Evolutionary conservation across 2,797 vertebrate species (phyloP), one percentile per base, ranked within the genome.

Genomic region (Gallirallus australis): DNA sequence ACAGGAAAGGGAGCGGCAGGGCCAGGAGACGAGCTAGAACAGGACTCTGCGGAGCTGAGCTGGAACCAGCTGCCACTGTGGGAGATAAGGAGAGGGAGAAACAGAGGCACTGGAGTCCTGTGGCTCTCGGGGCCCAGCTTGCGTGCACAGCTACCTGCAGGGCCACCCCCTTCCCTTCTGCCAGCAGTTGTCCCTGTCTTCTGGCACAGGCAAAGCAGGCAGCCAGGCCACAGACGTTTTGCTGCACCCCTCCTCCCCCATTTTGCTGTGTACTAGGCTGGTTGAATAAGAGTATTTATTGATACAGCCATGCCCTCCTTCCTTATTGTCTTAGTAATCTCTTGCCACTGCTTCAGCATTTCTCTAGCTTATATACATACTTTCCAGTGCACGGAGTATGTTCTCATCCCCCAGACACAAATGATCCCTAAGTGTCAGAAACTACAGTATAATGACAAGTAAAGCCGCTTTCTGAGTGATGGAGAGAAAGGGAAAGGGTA

Each of bases 121-220:
- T 0, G 5, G 18, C 0, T 1, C 42, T 37, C 65, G 45, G 66
- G 21, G 23, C 2, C 15, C 63, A 68, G 57, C 21, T 37, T 82
- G 57, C n/a, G 27, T 30, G 53, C 39, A 4, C 0, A 6, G 28
- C n/a, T 60, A 48, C 18, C 70, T 59, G 65, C 33, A 42, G 12
- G n/a, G 65, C 57, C 45, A 59, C 28, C 2, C 2, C 40, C 37
- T 5, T 9, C 7, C 31, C 45, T 76, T 65, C 31, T 68, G 59
- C 35, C 65, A 39, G 40, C 1, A 2, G 54, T 11, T 77, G 30
- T 72, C 25, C 27, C 5, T 1, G 0, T n/a, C 28, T 33, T 85
- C 71, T 73, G 80, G 68, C 0, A 0, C 4, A 31, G 71, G 18
- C 52, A 57, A 60, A 80, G 50, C 21, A 35, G 78, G 21, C 21